Evolutionary conservation across 2,888 invertebrate genomes (phyloP).

Genomic region (Trimorus sp.): DNA sequence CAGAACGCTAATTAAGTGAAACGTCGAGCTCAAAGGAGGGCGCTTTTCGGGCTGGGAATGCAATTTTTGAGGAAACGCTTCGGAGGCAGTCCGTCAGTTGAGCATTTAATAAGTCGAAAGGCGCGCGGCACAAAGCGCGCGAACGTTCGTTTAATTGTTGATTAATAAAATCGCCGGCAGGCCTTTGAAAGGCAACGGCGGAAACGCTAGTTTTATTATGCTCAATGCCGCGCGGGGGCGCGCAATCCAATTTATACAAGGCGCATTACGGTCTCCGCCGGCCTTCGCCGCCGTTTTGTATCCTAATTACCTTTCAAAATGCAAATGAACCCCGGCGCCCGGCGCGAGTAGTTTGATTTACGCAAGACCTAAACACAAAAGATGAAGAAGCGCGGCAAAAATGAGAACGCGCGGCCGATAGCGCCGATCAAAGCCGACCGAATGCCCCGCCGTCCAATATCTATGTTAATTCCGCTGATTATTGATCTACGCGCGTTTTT

Average conservation of each 20-base stretch:
- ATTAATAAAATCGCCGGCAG: conserved; percentile 47
- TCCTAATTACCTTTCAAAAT: conserved; percentile 65
- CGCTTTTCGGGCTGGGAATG: conserved; percentile 18
- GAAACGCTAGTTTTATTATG: conserved; percentile 50
- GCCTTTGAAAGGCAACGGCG: conserved; percentile 42
- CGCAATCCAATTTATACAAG: conserved; percentile 54
- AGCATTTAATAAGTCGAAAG: conserved; percentile 32
- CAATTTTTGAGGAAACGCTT: conserved; percentile 36
- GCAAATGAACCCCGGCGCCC: conserved; percentile 45
- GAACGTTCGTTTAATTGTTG: conserved; percentile 45
- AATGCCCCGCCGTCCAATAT: conserved; percentile 43
- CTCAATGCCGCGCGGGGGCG: conserved; percentile 23
- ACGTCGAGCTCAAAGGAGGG: conserved; percentile 30
- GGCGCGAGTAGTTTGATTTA: conserved; percentile 46
- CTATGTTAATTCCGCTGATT: conserved; percentile 46
- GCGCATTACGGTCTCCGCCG: conserved; percentile 43
- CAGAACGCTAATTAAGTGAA: conserved; percentile 22
- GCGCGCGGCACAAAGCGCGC: conserved; percentile 24
- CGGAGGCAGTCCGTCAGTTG: conserved; percentile 13
- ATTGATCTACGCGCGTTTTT: conserved; percentile 15
- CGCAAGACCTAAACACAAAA: conserved; percentile 42
- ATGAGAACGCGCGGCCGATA: conserved; percentile 11
- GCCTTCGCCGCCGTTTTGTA: conserved; percentile 54
- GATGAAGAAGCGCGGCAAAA: conserved; percentile 46
- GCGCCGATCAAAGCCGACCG: conserved; percentile 18